Evolutionary conservation across 2,113 vertebrate species (phyloP).

Genomic region (Kryptolebias marmoratus): DNA sequence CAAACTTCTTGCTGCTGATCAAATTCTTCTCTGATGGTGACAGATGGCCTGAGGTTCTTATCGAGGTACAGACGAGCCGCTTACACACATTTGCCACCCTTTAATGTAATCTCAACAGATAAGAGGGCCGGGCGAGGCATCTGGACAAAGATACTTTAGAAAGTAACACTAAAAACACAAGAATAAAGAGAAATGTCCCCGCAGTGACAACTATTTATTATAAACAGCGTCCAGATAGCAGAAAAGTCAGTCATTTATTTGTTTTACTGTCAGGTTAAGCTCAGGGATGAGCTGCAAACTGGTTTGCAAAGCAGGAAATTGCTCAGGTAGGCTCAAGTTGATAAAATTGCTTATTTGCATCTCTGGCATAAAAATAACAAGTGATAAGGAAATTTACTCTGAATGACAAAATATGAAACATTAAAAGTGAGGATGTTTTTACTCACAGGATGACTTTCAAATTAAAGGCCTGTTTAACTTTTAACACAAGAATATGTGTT

Average conservation of each 20-base stretch:
- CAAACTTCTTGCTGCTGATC: neutral
- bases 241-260: no score
- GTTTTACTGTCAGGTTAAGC: neutral
- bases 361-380: neutral
- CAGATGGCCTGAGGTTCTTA: constrained; percentile 20
- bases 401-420: neutral
- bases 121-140: constrained; percentile 10
- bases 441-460: no score
- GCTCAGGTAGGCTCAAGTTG: neutral
- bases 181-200: neutral
- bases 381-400: neutral
- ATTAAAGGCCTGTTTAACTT: no score
- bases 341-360: neutral
- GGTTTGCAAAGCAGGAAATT: constrained; percentile 32
- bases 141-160: neutral
- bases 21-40: constrained; percentile 15
- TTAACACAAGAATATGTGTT: no score
- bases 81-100: constrained; percentile 28
- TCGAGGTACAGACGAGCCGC: constrained; percentile 14
- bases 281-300: neutral
- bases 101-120: constrained; percentile 42
- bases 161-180: neutral
- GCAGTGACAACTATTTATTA: neutral
- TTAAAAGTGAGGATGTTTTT: neutral
- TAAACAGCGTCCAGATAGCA: no score